These are phyloP conservation scores for Desoria tigrina DNA, from an alignment of 2,888 invertebrate species.

Conservation along the genomic window DNA sequence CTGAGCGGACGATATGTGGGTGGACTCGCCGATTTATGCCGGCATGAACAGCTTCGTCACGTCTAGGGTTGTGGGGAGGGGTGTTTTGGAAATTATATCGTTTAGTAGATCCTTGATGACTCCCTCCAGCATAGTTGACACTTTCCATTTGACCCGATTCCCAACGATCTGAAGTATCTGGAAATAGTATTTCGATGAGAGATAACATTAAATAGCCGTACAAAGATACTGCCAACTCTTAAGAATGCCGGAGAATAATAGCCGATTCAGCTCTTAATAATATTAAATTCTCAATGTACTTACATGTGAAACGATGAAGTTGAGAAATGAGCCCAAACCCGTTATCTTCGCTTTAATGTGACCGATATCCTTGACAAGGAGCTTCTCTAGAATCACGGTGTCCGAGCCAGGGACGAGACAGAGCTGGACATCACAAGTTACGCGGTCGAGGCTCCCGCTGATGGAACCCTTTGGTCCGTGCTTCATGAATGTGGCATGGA, in stretches of 20 bases:
- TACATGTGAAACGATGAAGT: constrained; percentile 41
- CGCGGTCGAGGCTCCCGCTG: constrained; percentile 27
- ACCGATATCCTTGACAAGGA: constrained; percentile 43
- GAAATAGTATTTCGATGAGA: not conserved
- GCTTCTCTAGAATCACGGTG: constrained; percentile 37
- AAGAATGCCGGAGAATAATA: not conserved
- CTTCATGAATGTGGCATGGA: constrained; percentile 45
- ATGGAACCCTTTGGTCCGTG: constrained; percentile 42
- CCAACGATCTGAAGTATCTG: constrained; percentile 38
- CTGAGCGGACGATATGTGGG: no score
- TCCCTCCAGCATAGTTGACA: constrained; percentile 44
- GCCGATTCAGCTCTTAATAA: not conserved
- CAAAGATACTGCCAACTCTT: not conserved
- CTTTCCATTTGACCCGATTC: constrained; percentile 45
- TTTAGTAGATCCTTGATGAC: constrained; percentile 40
- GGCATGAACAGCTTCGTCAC: constrained; percentile 16
- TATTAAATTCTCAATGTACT: constrained; percentile 1
- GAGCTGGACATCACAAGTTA: constrained; percentile 42
- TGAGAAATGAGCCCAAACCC: constrained; percentile 38
- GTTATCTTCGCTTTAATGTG: constrained; percentile 35
- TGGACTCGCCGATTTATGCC: no score
- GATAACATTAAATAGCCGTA: not conserved
- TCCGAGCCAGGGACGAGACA: constrained; percentile 37
- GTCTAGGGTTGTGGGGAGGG: constrained; percentile 29
- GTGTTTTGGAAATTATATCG: constrained; percentile 43